Base-by-base conservation (phyloP, 2,113 vertebrate species). In the Cryptomyrus ogoouensis region DNA sequence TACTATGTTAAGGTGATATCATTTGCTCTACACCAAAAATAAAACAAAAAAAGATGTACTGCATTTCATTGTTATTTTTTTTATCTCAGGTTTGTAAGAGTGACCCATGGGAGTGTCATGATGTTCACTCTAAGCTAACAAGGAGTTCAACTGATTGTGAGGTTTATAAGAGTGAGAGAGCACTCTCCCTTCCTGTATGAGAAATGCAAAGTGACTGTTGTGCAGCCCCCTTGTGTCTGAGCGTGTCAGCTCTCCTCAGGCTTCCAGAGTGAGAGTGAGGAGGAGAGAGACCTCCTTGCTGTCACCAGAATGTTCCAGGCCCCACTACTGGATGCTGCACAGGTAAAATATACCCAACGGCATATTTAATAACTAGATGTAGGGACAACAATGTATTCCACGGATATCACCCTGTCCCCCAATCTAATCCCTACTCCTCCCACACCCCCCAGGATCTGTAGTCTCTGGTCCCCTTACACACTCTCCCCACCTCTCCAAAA, bases 191-290 rank as follows among this genome's bases (percentile, higher is more conserved):
- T 35, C 66, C 66, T 31, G 31, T 2, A 13, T 77, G 70, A 77
- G 13, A 74, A n/a, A 74, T 77, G 31, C 31, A 13, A 77, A 6
- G 31, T 77, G 66, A 74, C 66, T 17, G 31, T 9, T 77, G 74
- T 19, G 13, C 39, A 39, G 0, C 35, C n/a, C 8, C 44, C 21
- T 42, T 83, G 12, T 77, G 42, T 90, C 4, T 46, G 35, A 42
- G 10, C 15, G 1, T 7, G 24, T n/a, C 47, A n/a, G 39, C 17
- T 84, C 24, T 31, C 8, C 13, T 50, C 89, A 93, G 93, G 88
- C 80, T 46, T 91, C 24, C 87, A 89, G 44, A 92, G 91, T 44
- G 91, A 92, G 49, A 93, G 91, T 91, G 93, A 93, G 15, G 90
- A 90, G 42, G 93, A 91, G 50, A 21, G 56, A 31, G 90, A 92